Conservation (phyloP, 1,140 invertebrate genomes). For the Drosophila virilis region DNA sequence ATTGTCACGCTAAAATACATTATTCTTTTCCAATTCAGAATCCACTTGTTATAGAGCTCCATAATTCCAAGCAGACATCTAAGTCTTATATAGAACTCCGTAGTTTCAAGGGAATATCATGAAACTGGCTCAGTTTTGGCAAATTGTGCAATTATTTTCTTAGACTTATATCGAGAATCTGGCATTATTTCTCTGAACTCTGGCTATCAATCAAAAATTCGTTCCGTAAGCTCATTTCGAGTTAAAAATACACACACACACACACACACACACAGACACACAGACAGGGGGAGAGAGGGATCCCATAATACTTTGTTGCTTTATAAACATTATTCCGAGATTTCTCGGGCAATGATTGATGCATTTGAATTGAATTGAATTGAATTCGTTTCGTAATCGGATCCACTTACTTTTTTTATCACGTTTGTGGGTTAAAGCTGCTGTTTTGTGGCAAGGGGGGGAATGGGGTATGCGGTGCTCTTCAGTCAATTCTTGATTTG, state of each 20-base stretch:
- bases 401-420: conserved; percentile 73
- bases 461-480: background rate
- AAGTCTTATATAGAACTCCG: too few species aligned
- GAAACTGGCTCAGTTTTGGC: too few species aligned
- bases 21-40: too few species aligned
- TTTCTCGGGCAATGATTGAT: conserved; percentile 64
- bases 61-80: too few species aligned
- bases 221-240: conserved; percentile 65
- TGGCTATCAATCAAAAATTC: conserved; percentile 72
- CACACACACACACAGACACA: background rate
- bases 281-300: too few species aligned
- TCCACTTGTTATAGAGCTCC: too few species aligned
- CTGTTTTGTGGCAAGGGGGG: conserved; percentile 3
- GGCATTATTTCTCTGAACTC: background rate
- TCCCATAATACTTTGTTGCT: conserved; percentile 15
- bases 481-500: conserved; percentile 50
- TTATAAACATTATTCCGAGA: conserved; percentile 23
- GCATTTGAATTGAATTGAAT: conserved; percentile 30
- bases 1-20: too few species aligned
- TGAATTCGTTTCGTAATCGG: conserved; percentile 43
- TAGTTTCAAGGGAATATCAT: too few species aligned
- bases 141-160: too few species aligned
- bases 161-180: too few species aligned
- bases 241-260: conserved; percentile 18
- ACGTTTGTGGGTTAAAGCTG: conserved; percentile 61